Percentiles rank a stretch among this genome's conserved stretches.
These are phyloP conservation scores for Augochlorella aurata DNA, from an alignment of 2,888 invertebrate species.

Conservation along the genomic window DNA sequence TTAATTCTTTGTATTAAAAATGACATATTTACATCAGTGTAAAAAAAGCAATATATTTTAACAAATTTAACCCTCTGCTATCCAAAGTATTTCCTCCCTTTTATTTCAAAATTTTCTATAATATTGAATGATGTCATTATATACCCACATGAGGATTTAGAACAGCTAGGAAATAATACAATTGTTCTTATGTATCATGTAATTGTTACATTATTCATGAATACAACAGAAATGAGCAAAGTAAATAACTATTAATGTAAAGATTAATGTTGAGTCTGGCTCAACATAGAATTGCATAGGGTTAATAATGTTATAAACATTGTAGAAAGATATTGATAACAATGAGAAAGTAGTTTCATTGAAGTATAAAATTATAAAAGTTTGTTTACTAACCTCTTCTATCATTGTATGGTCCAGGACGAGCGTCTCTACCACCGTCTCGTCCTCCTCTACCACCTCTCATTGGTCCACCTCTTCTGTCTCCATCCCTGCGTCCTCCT, in stretches of 20 bases:
- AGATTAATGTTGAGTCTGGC: too few species aligned
- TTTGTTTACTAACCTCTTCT: slow-evolving; percentile 75
- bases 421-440: slow-evolving; percentile 82
- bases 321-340: not conserved
- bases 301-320: not conserved
- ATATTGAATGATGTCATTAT: too few species aligned
- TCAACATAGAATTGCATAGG: too few species aligned
- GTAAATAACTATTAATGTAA: too few species aligned
- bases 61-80: not conserved
- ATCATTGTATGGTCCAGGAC: slow-evolving; percentile 81
- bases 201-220: too few species aligned
- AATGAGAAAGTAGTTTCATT: slow-evolving; percentile 66
- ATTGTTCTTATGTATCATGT: too few species aligned
- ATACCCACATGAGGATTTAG: too few species aligned
- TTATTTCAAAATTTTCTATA: too few species aligned
- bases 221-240: too few species aligned
- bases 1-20: not conserved
- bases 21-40: not conserved
- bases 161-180: too few species aligned
- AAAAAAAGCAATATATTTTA: not conserved
- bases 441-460: slow-evolving; percentile 83
- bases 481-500: slow-evolving; percentile 83
- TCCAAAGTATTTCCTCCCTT: too few species aligned
- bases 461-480: slow-evolving; percentile 84
- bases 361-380: slow-evolving; percentile 12